A percentile compares a stretch with the other conserved stretches of the same genome.
Evolutionary conservation across 2,113 vertebrate genomes (phyloP).

Genomic region (Macroglossus sobrinus): DNA sequence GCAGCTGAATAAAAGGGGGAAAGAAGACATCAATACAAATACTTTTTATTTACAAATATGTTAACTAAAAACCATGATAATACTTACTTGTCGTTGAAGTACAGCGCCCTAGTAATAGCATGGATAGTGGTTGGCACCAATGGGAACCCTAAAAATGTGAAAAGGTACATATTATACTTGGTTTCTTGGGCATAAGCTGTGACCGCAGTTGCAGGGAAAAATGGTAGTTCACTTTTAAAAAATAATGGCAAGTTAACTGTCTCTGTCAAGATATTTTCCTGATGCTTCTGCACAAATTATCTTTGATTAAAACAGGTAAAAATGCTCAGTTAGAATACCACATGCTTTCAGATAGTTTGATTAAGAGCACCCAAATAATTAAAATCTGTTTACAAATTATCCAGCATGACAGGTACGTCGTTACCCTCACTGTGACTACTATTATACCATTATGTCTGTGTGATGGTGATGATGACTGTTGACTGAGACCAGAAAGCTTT

Average conservation of each 20-base stretch:
- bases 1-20: constrained; percentile 85
- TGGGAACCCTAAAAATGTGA: constrained; percentile 89
- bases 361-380: not conserved
- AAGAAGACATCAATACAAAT: constrained; percentile 25
- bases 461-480: not conserved
- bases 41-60: not conserved
- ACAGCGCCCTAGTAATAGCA: constrained; percentile 92
- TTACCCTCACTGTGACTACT: not conserved
- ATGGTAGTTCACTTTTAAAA: not conserved
- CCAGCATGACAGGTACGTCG: too few species aligned
- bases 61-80: not conserved
- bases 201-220: not conserved
- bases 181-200: not conserved
- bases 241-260: not conserved
- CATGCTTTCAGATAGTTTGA: not conserved
- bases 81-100: constrained; percentile 98
- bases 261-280: not conserved
- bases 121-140: constrained; percentile 94
- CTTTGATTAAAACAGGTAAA: not conserved
- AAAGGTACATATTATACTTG: not conserved
- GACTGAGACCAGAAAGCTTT: not conserved
- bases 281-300: not conserved
- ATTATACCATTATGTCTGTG: not conserved
- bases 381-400: not conserved
- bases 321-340: not conserved